Conservation (phyloP, 2,888 invertebrate species). For the Drosophila kanekoi region DNA sequence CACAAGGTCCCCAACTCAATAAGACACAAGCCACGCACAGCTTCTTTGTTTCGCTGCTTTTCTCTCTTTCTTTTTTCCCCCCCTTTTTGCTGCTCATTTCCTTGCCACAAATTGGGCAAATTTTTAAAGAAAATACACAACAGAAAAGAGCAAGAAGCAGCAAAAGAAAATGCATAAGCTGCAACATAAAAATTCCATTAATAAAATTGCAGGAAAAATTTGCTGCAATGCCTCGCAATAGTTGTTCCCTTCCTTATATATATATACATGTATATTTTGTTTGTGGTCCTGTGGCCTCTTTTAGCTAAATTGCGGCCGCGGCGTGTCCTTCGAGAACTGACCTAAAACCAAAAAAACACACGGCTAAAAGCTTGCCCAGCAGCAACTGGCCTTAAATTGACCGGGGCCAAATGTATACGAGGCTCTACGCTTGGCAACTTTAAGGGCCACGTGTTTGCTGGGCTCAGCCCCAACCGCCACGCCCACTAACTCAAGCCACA, state of each 20-base stretch:
- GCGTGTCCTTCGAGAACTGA: conserved; percentile 43
- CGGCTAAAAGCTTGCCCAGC: conserved; percentile 29
- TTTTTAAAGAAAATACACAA: conserved; percentile 24
- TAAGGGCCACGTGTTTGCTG: conserved; percentile 28
- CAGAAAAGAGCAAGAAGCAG: neutral
- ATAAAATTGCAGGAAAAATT: conserved; percentile 66
- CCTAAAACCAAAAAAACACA: conserved; percentile 17
- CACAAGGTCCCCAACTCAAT: conserved; percentile 7
- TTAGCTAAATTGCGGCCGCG: conserved; percentile 50
- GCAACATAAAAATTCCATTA: conserved; percentile 65
- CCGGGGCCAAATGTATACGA: conserved; percentile 16
- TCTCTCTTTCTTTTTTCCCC: neutral
- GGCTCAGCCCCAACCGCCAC: conserved; percentile 1
- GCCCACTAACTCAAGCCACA: conserved; percentile 20
- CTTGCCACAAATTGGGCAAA: conserved; percentile 27
- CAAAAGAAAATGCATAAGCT: conserved; percentile 17
- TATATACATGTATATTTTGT: neutral
- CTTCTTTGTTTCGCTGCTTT: neutral
- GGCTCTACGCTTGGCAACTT: conserved; percentile 29
- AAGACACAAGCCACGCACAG: neutral
- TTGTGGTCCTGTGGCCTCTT: conserved; percentile 18
- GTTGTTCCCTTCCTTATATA: neutral
- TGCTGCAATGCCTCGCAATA: conserved; percentile 25
- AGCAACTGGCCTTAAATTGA: conserved; percentile 48
- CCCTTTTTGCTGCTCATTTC: conserved; percentile 40